phyloP scores from a whole-genome alignment of 2,888 invertebrate genomes.

The Anoplius nigerrimus region DNA sequence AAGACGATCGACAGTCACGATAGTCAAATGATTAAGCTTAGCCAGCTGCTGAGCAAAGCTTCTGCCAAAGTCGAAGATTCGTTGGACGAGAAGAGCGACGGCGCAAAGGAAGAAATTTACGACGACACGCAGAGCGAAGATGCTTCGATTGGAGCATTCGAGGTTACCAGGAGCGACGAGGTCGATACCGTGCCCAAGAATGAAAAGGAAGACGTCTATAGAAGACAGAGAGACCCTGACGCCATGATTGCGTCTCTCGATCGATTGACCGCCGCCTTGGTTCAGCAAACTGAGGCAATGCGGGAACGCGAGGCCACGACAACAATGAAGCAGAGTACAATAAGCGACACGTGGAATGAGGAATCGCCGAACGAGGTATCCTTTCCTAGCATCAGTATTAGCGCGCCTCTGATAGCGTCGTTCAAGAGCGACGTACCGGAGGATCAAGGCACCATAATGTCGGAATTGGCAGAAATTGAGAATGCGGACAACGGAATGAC shows the following conservation, averaged over 20 bases:
- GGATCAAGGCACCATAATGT: constrained; percentile 52
- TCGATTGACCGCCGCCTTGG: constrained; percentile 80
- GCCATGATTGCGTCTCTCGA: constrained; percentile 83
- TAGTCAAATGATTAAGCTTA: not conserved
- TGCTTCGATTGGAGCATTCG: not conserved
- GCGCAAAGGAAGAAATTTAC: not conserved
- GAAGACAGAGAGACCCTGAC: constrained; percentile 80
- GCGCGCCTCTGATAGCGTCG: constrained; percentile 83
- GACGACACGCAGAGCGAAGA: constrained; percentile 8
- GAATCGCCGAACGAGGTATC: constrained; percentile 87
- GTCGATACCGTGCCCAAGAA: constrained; percentile 28
- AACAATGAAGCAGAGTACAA: constrained; percentile 72
- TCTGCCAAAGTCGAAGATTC: not conserved
- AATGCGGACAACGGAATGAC: constrained; percentile 75
- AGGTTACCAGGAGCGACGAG: not conserved
- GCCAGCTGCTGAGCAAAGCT: not conserved
- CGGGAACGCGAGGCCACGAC: constrained; percentile 72
- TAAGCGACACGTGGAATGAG: constrained; percentile 87
- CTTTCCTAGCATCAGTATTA: constrained; percentile 88
- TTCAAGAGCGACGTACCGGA: constrained; percentile 80
- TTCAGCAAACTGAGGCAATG: constrained; percentile 81
- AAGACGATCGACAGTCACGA: constrained; percentile 36
- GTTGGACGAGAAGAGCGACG: not conserved
- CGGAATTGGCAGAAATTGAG: constrained; percentile 50
- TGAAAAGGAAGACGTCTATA: constrained; percentile 65